Base-by-base conservation (phyloP, 2,113 vertebrate genomes). In the Cacatua alba region DNA sequence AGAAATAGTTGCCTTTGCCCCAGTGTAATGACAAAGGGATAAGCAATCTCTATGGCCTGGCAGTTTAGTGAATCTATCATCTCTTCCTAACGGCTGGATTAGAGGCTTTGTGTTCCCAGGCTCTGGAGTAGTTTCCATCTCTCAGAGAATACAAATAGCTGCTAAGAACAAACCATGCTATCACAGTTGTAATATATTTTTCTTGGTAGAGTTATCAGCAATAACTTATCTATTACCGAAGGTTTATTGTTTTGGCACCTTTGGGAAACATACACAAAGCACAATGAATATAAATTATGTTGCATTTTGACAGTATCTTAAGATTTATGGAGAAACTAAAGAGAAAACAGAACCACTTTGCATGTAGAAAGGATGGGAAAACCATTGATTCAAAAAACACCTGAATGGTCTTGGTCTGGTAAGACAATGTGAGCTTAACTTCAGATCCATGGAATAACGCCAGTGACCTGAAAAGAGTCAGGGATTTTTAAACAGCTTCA, bases 171-270 rank as follows among this genome's bases (percentile, higher is more conserved):
- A 82, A 62, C 43, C 52, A 41, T 35, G 21, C 86, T 87, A 80
- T 89, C 70, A 70, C 44, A 87, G 70, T 89, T 92, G 88, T 86
- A 70, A 74, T 94, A 63, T 86, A 96, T 96, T 94, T 95, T 94
- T 95, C 90, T 94, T 96, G 96, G 88, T 82, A 95, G 91, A 96
- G 53, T 94, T 96, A 95, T 92, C 92, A 88, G 78, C 93, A 95
- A 88, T 86, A 91, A 87, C 67, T 95, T 91, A 92, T 70, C 95
- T 95, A 52, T 93, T 93, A 95, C 63, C 63, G 78, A 49, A 70
- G 85, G 70, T 74, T 93, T 95, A 96, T 91, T 96, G 93, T 93
- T 96, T 93, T 87, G 91, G 75, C 81, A 94, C 91, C 90, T 96
- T 92, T 95, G 94, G 93, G 95, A 94, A 81, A 70, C 78, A 62